Evolutionary conservation across 2,888 invertebrate species (phyloP).

Genomic region (Zeuzera pyrina): DNA sequence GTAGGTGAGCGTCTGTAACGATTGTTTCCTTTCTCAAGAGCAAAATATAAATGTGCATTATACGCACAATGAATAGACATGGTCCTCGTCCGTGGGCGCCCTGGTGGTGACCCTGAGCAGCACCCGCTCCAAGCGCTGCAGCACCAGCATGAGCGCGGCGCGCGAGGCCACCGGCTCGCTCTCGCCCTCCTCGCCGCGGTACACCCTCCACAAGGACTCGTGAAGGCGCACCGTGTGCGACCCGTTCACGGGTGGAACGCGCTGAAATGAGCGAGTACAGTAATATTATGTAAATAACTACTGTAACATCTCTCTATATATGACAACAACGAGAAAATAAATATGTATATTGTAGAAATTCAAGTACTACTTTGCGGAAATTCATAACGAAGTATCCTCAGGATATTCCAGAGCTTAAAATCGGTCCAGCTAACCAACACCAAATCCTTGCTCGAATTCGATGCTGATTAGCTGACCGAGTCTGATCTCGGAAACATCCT

Average conservation of each 20-base stretch:
- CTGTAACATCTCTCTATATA: no score
- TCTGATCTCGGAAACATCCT: no score
- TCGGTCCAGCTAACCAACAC: no score
- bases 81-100: slow-evolving; percentile 34
- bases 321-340: no score
- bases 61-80: slow-evolving; percentile 47
- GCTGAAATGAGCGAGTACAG: slow-evolving; percentile 26
- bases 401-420: no score
- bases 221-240: slow-evolving; percentile 76
- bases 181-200: slow-evolving; percentile 32
- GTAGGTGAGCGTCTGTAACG: no score
- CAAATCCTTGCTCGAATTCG: no score
- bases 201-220: slow-evolving; percentile 84
- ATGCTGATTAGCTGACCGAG: no score
- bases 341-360: no score
- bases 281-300: not conserved
- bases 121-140: slow-evolving; percentile 88
- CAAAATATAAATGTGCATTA: not conserved
- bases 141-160: slow-evolving; percentile 89
- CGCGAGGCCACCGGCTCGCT: slow-evolving; percentile 68
- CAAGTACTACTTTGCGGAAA: no score
- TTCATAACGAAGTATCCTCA: no score
- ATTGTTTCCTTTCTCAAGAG: not conserved
- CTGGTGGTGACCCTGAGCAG: slow-evolving; percentile 77
- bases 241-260: slow-evolving; percentile 56